A percentile compares a stretch with the other conserved stretches of the same genome.
These are phyloP conservation scores for Nymphalis polychloros DNA, from an alignment of 2,888 invertebrate genomes.

Conservation along the genomic window DNA sequence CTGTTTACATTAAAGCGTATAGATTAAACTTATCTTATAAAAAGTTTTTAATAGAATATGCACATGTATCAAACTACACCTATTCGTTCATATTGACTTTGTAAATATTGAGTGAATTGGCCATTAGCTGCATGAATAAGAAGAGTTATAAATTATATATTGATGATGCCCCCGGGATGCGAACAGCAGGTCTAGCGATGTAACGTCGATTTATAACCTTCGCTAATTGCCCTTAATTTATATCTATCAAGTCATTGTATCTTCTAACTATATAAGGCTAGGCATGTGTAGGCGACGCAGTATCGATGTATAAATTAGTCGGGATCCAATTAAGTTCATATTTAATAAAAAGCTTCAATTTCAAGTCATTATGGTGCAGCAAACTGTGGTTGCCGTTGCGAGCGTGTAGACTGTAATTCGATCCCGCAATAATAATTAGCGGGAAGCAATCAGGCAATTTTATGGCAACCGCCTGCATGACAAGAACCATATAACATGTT, in stretches of 20 bases:
- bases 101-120: constrained; percentile 22
- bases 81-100: neutral
- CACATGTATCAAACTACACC: neutral
- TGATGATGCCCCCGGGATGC: constrained; percentile 68
- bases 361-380: constrained; percentile 32
- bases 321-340: constrained; percentile 21
- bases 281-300: constrained; percentile 19
- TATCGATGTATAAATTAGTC: constrained; percentile 25
- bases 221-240: constrained; percentile 71
- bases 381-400: constrained; percentile 33
- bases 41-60: neutral
- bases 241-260: constrained; percentile 40
- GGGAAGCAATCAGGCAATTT: constrained; percentile 46
- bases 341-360: constrained; percentile 39
- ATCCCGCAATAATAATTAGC: constrained; percentile 53
- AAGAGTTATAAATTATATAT: constrained; percentile 66
- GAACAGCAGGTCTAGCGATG: constrained; percentile 44
- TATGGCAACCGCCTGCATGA: constrained; percentile 36
- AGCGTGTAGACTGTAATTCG: constrained; percentile 45
- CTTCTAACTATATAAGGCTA: constrained; percentile 14
- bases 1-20: too few relatives aligned
- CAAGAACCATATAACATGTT: constrained; percentile 32
- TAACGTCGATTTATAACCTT: constrained; percentile 63
- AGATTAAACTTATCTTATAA: neutral
- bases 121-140: constrained; percentile 49